Conservation (phyloP, 1,140 invertebrate genomes). For the Anoplophora glabripennis region DNA sequence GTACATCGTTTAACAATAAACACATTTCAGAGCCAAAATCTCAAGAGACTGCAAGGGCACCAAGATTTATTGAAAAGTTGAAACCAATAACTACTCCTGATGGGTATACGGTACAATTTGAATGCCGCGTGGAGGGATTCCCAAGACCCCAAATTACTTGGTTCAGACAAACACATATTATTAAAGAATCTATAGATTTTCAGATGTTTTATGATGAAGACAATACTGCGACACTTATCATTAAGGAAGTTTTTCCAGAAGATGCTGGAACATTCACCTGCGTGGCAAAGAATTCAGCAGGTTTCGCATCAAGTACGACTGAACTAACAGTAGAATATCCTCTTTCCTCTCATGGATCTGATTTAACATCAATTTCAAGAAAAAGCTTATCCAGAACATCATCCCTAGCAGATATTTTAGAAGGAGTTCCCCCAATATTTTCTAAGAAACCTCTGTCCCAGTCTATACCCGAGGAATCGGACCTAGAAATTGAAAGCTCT, state of each 20-base stretch:
- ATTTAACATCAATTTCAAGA: conserved; percentile 73
- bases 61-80: conserved; percentile 81
- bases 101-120: conserved; percentile 85
- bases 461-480: conserved; percentile 75
- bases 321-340: conserved; percentile 85
- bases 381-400: conserved; percentile 84
- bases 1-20: background rate
- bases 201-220: conserved; percentile 92
- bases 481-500: conserved; percentile 79
- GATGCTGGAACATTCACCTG: conserved; percentile 96
- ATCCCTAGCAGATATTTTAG: conserved; percentile 83
- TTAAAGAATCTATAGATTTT: conserved; percentile 86
- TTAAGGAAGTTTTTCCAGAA: conserved; percentile 94
- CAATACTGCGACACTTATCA: conserved; percentile 87
- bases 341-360: conserved; percentile 83
- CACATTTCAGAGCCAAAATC: conserved; percentile 68
- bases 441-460: conserved; percentile 81
- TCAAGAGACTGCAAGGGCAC: conserved; percentile 73
- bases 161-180: conserved; percentile 90
- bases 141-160: conserved; percentile 91
- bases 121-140: conserved; percentile 84
- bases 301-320: conserved; percentile 88
- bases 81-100: conserved; percentile 79
- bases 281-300: conserved; percentile 91
- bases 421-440: conserved; percentile 92